Evolutionary conservation across 2,113 vertebrate species (phyloP), one percentile per base, ranked within the genome.

Genomic region (Formicarius rufipectus): DNA sequence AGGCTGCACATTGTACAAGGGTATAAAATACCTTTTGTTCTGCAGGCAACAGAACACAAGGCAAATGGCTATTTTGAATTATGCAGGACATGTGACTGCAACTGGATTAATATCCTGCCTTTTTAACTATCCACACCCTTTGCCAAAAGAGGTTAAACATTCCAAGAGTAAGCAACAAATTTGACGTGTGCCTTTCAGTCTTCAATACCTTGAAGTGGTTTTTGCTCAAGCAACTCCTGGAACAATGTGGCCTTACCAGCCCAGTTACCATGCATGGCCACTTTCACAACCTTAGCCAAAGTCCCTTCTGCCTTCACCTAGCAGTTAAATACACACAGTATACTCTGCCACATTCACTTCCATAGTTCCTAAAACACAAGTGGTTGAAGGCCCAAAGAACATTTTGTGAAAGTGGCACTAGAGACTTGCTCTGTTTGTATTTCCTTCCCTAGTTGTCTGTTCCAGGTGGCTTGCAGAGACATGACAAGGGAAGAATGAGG

Each of bases 241-340:
- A 31, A n/a, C 3, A 7, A 2, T 1, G 0, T 20, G 14, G 21
- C 39, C 10, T 62, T 53, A 28, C 33, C 19, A 80, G 4, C 33
- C 10, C 28, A 7, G 2, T 11, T 64, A 3, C 16, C 9, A 23
- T 8, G 1, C 0, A 0, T 2, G 7, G 14, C 8, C 31, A 37
- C n/a, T 14, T 45, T 8, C 16, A 12, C 1, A 24, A 25, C 11
- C n/a, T 8, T 16, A 39, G 31, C 9, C n/a, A 73, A 50, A 12
- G 1, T 14, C 11, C 0, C 10, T 7, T 5, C 11, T 87, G 42
- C 56, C 47, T 52, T 55, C 44, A 59, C 18, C 30, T 30, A 39
- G 20, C 27, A 58, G 7, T 17, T 14, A 40, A 28, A 81, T 6
- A 31, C n/a, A 39, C 27, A 11, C 23, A n/a, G 47, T 13, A 25